Evolutionary conservation across 2,113 vertebrate species (phyloP), one percentile per base, ranked within the genome.

Genomic region (Tyrannus savana): DNA sequence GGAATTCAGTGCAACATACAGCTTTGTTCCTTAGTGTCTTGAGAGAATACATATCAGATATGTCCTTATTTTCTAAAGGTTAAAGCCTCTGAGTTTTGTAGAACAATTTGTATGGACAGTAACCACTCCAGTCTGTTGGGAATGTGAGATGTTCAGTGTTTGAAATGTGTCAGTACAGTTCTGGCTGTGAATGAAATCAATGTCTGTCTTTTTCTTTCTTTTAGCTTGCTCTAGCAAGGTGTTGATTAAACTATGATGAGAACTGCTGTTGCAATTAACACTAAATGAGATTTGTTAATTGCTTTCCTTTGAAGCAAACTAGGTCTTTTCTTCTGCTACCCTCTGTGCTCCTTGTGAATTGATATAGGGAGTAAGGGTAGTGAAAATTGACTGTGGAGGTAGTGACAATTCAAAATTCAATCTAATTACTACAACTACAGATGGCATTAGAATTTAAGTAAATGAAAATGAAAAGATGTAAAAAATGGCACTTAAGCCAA

Each of bases 191-290:
- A 91, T 62, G 9, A 96, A 97, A 95, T 94, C 73, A 30, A 63
- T 75, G 39, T 52, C 88, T 52, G 12, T 53, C 39, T 56, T 86
- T 85, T 55, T 25, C 33, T 37, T 56, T 90, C 60, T 85, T 87
- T 81, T 80, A 84, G 85, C 91, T 88, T 89, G 30, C 35, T 88
- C 93, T 93, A 78, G 63, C 46, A 71, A 97, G 95, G 96, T 96
- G 96, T 96, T 97, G 93, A 97, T 97, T 97, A 93, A 93, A 95
- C 62, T 47, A 80, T 67, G 49, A 85, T 77, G 78, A 87, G 46
- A 60, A 68, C 52, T 68, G 83, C 59, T 90, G 33, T 75, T 83
- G 86, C 85, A 96, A 94, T 97, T 97, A 97, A 80, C 97, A 93
- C 75, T 91, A 93, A 92, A 90, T 80, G 39, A 87, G 52, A 83